Evolutionary conservation across 1,140 invertebrate species (phyloP), one percentile per base, ranked within the genome.

Genomic region (Lepidotrigona ventralis): DNA sequence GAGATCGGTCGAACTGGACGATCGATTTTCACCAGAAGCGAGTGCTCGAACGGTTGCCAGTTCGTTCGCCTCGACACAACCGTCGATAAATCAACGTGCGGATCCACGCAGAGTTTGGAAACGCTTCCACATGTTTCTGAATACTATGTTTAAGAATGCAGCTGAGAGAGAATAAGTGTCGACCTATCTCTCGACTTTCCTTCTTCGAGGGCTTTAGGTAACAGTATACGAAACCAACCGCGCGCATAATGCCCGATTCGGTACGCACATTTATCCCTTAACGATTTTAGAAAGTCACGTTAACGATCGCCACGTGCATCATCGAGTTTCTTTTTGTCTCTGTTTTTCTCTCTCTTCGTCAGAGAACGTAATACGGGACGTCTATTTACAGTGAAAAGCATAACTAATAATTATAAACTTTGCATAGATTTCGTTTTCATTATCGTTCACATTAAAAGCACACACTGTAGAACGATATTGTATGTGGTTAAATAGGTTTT

Each of bases 211-310:
- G 21, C 23, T 26, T 81, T 81, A 75, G 60, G 46, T 81, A 75
- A 81, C 51, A 53, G 58, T 23, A 19, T 58, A 23, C 70, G 72
- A 9, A 69, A 46, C 39, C 68, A 39, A 39, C 23, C 68, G 29
- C 68, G 63, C 63, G 23, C n/a, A 71, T 63, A 79, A 79, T 80
- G 70, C 70, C 26, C 79, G 72, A 75, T 76, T 68, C 46, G 58
- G 72, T 33, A 56, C 72, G 53, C 72, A 66, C 63, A 68, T 76
- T 81, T 81, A 81, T 68, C 72, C 72, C 29, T 19, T 39, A 75
- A 76, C 72, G 51, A 81, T 81, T 68, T 82, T 82, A 82, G 74
- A 82, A 82, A 76, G 80, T 69, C 60, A 64, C 71, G 39, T 54
- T 68, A 19, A 58, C n/a, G 73, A 54, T 11, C 17, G 15, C 63